Evolutionary conservation across 2,888 invertebrate genomes (phyloP), one percentile per base, ranked within the genome.

Genomic region (Mythimna albipuncta): DNA sequence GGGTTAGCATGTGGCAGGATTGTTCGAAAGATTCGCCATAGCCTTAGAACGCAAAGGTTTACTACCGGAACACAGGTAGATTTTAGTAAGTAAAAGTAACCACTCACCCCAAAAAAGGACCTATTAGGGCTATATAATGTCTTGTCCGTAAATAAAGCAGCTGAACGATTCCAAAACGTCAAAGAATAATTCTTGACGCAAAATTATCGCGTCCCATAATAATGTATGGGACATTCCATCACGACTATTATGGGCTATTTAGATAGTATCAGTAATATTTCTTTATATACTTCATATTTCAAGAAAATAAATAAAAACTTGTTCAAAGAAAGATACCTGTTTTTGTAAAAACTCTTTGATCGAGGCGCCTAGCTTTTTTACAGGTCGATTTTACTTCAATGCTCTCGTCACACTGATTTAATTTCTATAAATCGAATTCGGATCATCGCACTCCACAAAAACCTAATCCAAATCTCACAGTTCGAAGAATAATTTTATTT

Each of bases 391-490:
- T 81, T 63, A 65, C 62, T 61, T 67, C 67, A 76, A 79, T 81
- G 62, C 66, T 66, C 69, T 73, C 71, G 77, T 68, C 57, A 82
- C 75, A 72, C 62, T 83, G 84, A 87, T 90, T 89, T 87, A 88
- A 88, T 90, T 90, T 90, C 87, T 88, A 90, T 85, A 85, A 89
- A 91, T 92, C 89, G 88, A 90, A 89, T 84, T 74, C 86, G 87
- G 92, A 92, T 92, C 89, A 92, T 91, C 90, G 90, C 78, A 64
- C 84, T 86, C 79, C 70, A 92, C 85, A 95, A 95, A 95, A 95
- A 94, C 84, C 85, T 93, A 94, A 95, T 95, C 94, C 94, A 92
- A 92, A 90, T 91, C 92, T 91, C 90, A 91, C 89, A 90, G 75
- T 81, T 89, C 89, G 82, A 87, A 89, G 84, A 89, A 87, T 83